Evolutionary conservation across 2,113 vertebrate genomes (phyloP).

Genomic region (Clinocottus analis): DNA sequence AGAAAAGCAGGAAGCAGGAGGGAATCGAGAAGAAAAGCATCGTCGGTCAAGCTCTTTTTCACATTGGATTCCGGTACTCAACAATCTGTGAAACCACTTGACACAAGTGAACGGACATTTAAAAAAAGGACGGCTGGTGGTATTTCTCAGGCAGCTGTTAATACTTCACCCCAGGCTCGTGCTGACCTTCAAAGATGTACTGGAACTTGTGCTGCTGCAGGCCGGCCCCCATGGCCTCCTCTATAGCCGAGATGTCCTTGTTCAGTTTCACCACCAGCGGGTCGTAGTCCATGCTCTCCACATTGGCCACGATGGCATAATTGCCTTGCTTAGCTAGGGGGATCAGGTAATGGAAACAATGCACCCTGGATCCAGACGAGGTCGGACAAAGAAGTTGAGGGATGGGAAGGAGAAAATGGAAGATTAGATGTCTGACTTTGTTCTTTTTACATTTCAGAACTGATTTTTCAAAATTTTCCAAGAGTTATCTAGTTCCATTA

Average conservation of each 20-base stretch:
- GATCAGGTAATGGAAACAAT: constrained; percentile 98
- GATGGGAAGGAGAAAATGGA: constrained; percentile 1
- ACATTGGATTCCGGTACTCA: not conserved
- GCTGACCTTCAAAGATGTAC: constrained; percentile 97
- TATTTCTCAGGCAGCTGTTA: not conserved
- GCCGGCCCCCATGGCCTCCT: constrained; percentile 94
- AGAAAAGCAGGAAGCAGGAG: not conserved
- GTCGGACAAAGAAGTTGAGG: too few species aligned
- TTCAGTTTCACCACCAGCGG: constrained; percentile 96
- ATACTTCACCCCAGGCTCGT: not conserved
- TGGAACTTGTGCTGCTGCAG: constrained; percentile 99
- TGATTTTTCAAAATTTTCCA: not conserved
- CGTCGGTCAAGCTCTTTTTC: not conserved
- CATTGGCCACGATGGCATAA: constrained; percentile 97
- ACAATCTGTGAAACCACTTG: not conserved
- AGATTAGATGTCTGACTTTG: constrained; percentile 2
- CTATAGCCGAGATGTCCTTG: constrained; percentile 97
- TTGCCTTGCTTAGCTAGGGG: constrained; percentile 96
- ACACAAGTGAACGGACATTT: not conserved
- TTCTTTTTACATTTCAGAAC: not conserved
- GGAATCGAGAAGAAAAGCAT: not conserved
- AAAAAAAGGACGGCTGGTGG: not conserved
- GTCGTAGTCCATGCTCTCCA: constrained; percentile 99
- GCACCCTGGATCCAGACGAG: constrained; percentile 84
- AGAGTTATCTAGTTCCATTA: not conserved